These are phyloP conservation scores for Machimus atricapillus DNA, from an alignment of 2,888 invertebrate genomes.

Conservation along the genomic window DNA sequence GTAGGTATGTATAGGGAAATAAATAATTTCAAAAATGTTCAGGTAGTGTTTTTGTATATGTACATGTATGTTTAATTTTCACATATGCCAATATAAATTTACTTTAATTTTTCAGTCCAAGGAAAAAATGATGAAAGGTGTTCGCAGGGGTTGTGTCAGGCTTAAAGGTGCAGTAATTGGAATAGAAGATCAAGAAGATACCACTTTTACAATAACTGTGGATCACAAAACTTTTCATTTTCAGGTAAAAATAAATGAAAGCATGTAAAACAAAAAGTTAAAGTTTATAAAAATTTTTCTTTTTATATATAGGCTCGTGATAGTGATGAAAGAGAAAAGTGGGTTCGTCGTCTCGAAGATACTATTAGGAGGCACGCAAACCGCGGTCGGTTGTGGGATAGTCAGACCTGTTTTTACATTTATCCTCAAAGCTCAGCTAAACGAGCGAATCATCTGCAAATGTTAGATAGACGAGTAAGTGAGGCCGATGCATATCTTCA, in stretches of 20 bases:
- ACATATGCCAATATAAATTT: not conserved
- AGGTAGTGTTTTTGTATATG: no score
- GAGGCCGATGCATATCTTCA: slow-evolving; percentile 97
- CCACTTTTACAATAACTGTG: slow-evolving; percentile 98
- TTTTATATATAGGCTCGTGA: slow-evolving; percentile 90
- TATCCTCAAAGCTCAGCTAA: slow-evolving; percentile 52
- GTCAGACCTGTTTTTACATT: slow-evolving; percentile 56
- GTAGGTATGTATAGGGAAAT: no score
- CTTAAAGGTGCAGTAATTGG: slow-evolving; percentile 97
- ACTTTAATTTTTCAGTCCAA: slow-evolving; percentile 78
- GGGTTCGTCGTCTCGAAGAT: slow-evolving; percentile 95
- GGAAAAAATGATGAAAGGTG: slow-evolving; percentile 98
- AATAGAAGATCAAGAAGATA: slow-evolving; percentile 98
- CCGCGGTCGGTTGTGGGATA: slow-evolving; percentile 63
- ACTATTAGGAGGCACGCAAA: slow-evolving; percentile 86
- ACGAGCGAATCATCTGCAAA: slow-evolving; percentile 64
- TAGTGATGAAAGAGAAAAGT: slow-evolving; percentile 91
- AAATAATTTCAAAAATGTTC: no score
- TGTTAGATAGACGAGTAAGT: slow-evolving; percentile 88
- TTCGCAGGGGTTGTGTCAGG: slow-evolving; percentile 95
- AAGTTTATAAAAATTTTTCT: not conserved
- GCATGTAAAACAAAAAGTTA: no score
- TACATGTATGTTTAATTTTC: no score
- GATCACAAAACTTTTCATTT: slow-evolving; percentile 99
- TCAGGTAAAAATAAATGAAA: slow-evolving; percentile 67